A percentile compares a stretch with the other conserved stretches of the same genome.
phyloP scores from a whole-genome alignment of 2,888 invertebrate genomes.

The Clepsis dumicolana region DNA sequence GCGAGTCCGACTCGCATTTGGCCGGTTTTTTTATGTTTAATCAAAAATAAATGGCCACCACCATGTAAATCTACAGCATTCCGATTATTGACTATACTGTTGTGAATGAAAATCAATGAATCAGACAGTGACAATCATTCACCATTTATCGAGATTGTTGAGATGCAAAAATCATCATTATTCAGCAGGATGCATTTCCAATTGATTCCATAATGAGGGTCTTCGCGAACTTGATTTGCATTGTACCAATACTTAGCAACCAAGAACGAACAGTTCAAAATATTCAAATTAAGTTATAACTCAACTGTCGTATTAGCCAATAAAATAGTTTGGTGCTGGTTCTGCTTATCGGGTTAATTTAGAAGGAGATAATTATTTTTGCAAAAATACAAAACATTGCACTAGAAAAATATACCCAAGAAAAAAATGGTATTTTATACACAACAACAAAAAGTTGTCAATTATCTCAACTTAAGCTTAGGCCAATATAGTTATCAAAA shows the following conservation, averaged over 20 bases:
- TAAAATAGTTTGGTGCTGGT: too few relatives aligned
- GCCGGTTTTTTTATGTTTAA: not conserved
- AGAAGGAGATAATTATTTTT: too few relatives aligned
- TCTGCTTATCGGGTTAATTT: too few relatives aligned
- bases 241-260: constrained; percentile 1
- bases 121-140: constrained; percentile 11
- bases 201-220: constrained; percentile 16
- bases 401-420: too few relatives aligned
- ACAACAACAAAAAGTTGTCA: too few relatives aligned
- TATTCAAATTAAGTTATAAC: not conserved
- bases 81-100: not conserved
- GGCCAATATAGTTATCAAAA: not conserved
- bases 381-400: too few relatives aligned
- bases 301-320: too few relatives aligned
- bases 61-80: not conserved
- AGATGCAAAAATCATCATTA: constrained; percentile 26
- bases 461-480: too few relatives aligned
- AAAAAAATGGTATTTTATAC: too few relatives aligned
- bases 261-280: constrained; percentile 5
- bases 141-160: constrained; percentile 1
- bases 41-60: not conserved
- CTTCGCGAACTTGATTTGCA: constrained; percentile 19
- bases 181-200: constrained; percentile 24
- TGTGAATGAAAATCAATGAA: not conserved
- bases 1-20: too few relatives aligned